Conservation (phyloP, 2,797 vertebrate species). For the Melanogrammus aeglefinus region DNA sequence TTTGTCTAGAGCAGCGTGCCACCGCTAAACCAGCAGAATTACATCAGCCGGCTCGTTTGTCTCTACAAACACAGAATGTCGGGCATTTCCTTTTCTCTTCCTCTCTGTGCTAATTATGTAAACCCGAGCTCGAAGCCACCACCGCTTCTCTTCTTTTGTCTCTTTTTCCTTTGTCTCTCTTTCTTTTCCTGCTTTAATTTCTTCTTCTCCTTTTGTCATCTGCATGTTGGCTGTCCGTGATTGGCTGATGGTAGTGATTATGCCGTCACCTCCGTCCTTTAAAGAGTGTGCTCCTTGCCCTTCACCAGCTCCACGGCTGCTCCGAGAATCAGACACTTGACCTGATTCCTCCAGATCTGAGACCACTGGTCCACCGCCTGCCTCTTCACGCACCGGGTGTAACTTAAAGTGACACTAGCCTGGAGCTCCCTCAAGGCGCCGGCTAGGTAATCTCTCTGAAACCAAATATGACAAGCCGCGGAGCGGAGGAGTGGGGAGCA, state of each 20-base stretch:
- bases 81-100: neutral
- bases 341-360: conserved; percentile 76
- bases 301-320: conserved; percentile 56
- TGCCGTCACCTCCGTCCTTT: conserved; percentile 46
- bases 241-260: conserved; percentile 47
- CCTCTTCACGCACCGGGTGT: conserved; percentile 82
- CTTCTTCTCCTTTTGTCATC: conserved; percentile 33
- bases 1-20: neutral
- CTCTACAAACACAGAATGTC: neutral
- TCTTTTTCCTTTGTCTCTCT: neutral
- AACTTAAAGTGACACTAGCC: conserved; percentile 97
- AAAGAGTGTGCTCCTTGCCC: conserved; percentile 60
- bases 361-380: conserved; percentile 63
- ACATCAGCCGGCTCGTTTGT: neutral
- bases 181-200: conserved; percentile 2
- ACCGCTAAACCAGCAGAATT: neutral
- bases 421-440: conserved; percentile 85
- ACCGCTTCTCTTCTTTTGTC: neutral
- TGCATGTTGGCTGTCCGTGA: conserved; percentile 37
- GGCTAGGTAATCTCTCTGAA: conserved; percentile 68
- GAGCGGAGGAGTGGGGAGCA: conserved; percentile 26
- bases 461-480: conserved; percentile 73
- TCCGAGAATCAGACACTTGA: conserved; percentile 66
- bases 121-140: neutral
- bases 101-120: neutral